Conservation (phyloP, 2,888 invertebrate species). For the Cephalotes varians region DNA sequence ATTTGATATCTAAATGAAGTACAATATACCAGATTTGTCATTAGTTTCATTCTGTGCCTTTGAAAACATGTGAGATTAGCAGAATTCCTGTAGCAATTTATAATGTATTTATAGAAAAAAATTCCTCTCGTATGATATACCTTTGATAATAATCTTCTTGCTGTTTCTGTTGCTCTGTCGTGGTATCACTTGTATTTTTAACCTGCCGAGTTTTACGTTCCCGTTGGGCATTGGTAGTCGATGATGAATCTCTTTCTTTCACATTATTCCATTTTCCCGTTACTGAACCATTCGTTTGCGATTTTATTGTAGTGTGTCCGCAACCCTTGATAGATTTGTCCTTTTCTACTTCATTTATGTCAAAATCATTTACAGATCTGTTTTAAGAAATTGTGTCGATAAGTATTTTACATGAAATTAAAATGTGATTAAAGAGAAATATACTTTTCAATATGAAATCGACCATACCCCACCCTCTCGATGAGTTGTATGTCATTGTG, state of each 20-base stretch:
- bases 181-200: constrained; percentile 84
- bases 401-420: not conserved
- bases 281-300: constrained; percentile 84
- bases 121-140: constrained; percentile 70
- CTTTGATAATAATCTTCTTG: constrained; percentile 87
- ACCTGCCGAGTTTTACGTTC: constrained; percentile 85
- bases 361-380: constrained; percentile 86
- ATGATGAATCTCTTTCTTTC: constrained; percentile 84
- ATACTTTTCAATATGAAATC: constrained; percentile 1
- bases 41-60: constrained; percentile 33
- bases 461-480: constrained; percentile 85
- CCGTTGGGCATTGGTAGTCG: constrained; percentile 83
- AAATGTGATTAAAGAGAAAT: not conserved
- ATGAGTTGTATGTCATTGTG: constrained; percentile 86
- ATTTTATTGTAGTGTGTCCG: constrained; percentile 81
- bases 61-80: constrained; percentile 9
- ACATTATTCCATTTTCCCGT: constrained; percentile 83
- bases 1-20: constrained; percentile 21
- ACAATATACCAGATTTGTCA: constrained; percentile 38
- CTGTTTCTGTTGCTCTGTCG: constrained; percentile 84
- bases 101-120: constrained; percentile 3
- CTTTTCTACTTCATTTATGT: constrained; percentile 86
- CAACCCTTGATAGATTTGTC: constrained; percentile 85
- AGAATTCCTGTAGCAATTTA: not conserved
- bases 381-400: constrained; percentile 53